Evolutionary conservation across 2,113 vertebrate species (phyloP).

Genomic region (Bujurquina vittata): DNA sequence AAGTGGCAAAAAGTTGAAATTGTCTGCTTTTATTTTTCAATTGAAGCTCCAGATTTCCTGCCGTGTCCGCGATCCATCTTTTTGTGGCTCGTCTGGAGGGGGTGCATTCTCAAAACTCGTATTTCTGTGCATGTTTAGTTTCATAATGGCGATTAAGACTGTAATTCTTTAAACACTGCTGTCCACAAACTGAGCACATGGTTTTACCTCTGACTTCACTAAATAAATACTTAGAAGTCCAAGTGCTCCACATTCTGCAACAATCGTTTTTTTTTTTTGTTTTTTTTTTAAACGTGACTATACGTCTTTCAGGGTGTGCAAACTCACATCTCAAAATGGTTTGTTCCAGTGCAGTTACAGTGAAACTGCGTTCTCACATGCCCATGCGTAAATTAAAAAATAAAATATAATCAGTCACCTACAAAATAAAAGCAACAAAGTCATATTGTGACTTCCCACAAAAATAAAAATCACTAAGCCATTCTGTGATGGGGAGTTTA

Average conservation of each 20-base stretch:
- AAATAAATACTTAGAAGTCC: neutral
- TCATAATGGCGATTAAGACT: neutral
- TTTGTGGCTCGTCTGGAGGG: neutral
- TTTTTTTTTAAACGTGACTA: rapidly evolving
- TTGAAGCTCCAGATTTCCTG: neutral
- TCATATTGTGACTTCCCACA: neutral
- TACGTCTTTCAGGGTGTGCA: neutral
- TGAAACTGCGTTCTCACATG: neutral
- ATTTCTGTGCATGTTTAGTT: neutral
- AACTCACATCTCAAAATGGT: no score
- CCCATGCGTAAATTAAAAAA: neutral
- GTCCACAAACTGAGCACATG: neutral
- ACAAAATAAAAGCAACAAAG: neutral
- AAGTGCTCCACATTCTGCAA: neutral
- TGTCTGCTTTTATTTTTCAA: neutral
- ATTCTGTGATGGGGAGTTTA: neutral
- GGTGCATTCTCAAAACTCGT: neutral
- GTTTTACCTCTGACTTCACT: neutral
- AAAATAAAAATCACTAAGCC: neutral
- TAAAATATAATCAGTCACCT: neutral
- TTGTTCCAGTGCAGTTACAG: neutral
- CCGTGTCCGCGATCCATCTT: neutral
- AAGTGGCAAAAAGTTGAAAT: neutral
- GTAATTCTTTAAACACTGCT: neutral
- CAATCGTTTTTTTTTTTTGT: neutral